Conservation (phyloP, 1,140 invertebrate genomes). For the Microplitis mediator region DNA sequence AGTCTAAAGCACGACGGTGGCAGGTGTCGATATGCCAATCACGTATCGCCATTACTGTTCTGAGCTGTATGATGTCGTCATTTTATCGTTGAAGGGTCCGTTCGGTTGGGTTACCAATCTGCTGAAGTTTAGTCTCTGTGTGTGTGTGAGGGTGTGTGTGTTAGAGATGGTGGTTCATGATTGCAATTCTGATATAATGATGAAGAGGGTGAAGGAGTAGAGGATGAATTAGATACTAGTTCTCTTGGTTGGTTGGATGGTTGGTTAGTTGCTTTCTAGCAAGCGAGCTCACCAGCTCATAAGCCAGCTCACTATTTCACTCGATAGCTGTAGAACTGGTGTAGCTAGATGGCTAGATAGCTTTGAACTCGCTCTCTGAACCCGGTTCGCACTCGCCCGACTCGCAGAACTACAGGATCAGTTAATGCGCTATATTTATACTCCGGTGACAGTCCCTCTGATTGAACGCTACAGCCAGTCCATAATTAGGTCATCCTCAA, state of each 20-base stretch:
- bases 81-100: conserved; percentile 32
- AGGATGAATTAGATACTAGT: background rate
- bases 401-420: background rate
- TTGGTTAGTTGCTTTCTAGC: too few species aligned
- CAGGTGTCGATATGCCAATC: conserved; percentile 43
- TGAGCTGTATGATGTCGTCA: conserved; percentile 20
- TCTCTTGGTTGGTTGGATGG: background rate
- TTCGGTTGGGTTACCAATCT: conserved; percentile 15
- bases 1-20: conserved; percentile 22
- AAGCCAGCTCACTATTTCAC: background rate
- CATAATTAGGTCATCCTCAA: conserved; percentile 47
- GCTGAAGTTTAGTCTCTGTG: too few species aligned
- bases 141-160: background rate
- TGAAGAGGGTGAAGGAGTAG: background rate
- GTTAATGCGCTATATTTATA: conserved; percentile 25
- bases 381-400: too few species aligned
- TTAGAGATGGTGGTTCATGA: conserved; percentile 33
- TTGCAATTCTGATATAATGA: conserved; percentile 10
- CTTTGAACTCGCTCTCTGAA: too few species aligned
- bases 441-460: conserved; percentile 27
- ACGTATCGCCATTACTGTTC: conserved; percentile 32
- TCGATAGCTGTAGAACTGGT: background rate
- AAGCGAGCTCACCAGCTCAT: too few species aligned
- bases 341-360: background rate
- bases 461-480: conserved; percentile 30